A percentile compares a stretch with the other conserved stretches of the same genome.
Conservation (phyloP, 2,113 vertebrate species). For the Rallus limicola region DNA sequence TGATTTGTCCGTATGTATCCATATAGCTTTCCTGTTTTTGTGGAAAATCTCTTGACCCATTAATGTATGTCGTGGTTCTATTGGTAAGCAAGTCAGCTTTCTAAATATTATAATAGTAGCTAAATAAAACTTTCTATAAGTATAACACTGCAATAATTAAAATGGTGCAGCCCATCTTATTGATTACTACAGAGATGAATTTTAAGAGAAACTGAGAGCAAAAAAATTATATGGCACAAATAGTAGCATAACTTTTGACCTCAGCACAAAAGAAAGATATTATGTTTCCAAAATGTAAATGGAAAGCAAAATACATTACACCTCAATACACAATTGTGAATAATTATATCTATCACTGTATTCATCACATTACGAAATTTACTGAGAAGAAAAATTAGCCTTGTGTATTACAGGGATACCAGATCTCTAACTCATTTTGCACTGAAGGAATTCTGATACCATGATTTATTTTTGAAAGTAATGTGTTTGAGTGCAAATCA, state of each 20-base stretch:
- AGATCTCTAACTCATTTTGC: not conserved
- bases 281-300: not conserved
- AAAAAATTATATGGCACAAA: not conserved
- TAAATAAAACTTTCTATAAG: not conserved
- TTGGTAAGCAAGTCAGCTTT: not conserved
- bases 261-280: not conserved
- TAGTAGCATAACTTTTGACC: not conserved
- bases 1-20: not conserved
- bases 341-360: not conserved
- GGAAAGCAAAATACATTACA: not conserved
- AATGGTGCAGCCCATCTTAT: not conserved
- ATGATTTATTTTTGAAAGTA: not conserved
- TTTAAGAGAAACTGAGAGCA: not conserved
- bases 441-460: not conserved
- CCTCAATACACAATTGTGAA: not conserved
- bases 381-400: not conserved
- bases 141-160: not conserved
- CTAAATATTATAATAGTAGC: not conserved
- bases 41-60: not conserved
- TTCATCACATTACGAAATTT: not conserved
- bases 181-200: not conserved
- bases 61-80: not conserved
- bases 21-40: not conserved
- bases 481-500: not conserved
- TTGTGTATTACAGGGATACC: not conserved